Conservation (phyloP, 2,888 invertebrate species). For the Ormyrus pomaceus region DNA sequence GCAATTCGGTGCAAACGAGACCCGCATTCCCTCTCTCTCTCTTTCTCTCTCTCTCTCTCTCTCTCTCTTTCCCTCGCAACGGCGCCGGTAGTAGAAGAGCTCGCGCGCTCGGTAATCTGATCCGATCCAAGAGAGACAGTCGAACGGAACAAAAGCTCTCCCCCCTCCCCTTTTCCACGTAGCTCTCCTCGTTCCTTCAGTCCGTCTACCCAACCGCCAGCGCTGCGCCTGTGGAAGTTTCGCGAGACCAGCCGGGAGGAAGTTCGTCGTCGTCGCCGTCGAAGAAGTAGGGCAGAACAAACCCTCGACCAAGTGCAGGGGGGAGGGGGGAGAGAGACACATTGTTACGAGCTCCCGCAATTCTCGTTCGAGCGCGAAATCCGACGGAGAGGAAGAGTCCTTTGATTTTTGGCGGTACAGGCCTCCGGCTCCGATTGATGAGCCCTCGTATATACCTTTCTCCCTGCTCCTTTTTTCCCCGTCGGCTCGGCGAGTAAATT, state of each 20-base stretch:
- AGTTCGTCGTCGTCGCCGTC: constrained; percentile 20
- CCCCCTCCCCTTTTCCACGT: constrained; percentile 5
- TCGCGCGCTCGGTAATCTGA: constrained; percentile 67
- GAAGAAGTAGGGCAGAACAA: constrained; percentile 32
- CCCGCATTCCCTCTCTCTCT: constrained; percentile 65
- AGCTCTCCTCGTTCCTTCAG: not conserved
- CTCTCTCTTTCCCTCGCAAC: constrained; percentile 49
- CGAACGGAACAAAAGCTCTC: constrained; percentile 66
- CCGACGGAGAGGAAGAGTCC: constrained; percentile 30
- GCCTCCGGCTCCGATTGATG: constrained; percentile 11
- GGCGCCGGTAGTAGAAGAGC: not conserved
- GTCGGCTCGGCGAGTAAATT: not conserved
- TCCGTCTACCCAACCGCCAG: not conserved
- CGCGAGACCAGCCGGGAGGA: not conserved
- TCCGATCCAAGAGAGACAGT: constrained; percentile 62
- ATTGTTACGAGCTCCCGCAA: constrained; percentile 65
- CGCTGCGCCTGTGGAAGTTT: not conserved
- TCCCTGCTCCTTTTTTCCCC: not conserved
- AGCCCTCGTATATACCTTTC: constrained; percentile 18
- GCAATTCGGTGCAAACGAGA: constrained; percentile 68
- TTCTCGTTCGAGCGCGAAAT: constrained; percentile 55
- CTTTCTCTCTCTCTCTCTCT: constrained; percentile 53
- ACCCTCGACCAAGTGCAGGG: constrained; percentile 11
- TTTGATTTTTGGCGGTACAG: constrained; percentile 54
- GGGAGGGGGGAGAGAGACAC: constrained; percentile 54